These are phyloP conservation scores for Piezodorus guildinii DNA, from an alignment of 1,140 invertebrate species.

Conservation along the genomic window DNA sequence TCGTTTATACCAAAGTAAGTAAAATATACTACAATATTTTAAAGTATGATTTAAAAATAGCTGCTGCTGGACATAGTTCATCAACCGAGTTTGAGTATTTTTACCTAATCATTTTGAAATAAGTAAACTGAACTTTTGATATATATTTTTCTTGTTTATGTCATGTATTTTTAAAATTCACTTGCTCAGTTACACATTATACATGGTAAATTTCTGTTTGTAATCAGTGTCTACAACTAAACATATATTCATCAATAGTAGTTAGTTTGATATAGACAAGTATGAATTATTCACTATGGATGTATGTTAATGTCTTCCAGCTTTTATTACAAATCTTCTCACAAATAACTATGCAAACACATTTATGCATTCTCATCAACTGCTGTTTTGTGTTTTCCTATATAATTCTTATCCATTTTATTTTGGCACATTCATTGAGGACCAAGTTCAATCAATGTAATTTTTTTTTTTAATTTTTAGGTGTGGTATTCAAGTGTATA, in stretches of 20 bases:
- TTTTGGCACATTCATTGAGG: constrained; percentile 19
- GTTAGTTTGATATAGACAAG: background rate
- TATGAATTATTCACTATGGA: constrained; percentile 10
- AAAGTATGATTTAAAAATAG: no score
- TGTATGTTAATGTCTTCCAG: constrained; percentile 22
- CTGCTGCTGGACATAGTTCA: no score
- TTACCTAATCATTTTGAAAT: no score
- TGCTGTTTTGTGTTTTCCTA: background rate
- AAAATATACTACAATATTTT: background rate
- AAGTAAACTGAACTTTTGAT: no score
- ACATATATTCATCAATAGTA: no score
- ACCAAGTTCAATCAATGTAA: constrained; percentile 20
- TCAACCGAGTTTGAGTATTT: no score
- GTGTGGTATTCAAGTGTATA: constrained; percentile 13
- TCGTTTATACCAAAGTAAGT: background rate
- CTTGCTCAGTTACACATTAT: no score
- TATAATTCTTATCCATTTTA: background rate
- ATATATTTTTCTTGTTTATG: no score
- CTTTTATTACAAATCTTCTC: background rate
- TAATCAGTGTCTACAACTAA: no score
- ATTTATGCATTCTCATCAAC: constrained; percentile 4
- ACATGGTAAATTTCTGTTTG: no score
- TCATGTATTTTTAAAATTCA: no score
- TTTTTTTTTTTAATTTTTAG: constrained; percentile 9
- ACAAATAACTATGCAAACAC: constrained; percentile 5